Percentiles rank a stretch among this genome's conserved stretches.
Evolutionary conservation across 2,113 vertebrate genomes (phyloP).

Genomic region (Chlorocebus sabaeus): DNA sequence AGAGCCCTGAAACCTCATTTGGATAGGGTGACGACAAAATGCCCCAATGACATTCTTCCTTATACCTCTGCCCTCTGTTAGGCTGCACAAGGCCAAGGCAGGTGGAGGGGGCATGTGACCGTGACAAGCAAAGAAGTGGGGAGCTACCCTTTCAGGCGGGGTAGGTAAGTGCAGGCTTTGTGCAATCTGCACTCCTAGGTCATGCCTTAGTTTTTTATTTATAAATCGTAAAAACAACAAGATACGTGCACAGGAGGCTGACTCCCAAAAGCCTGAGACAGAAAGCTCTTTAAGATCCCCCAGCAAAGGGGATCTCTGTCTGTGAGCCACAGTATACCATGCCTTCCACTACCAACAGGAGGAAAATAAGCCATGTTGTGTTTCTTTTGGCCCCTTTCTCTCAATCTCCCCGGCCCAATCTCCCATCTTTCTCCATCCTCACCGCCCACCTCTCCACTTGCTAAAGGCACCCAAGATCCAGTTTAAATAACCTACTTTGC

Average conservation of each 20-base stretch:
- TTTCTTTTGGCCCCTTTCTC: background rate
- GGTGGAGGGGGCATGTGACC: rapidly evolving
- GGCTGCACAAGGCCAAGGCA: background rate
- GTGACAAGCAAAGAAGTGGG: background rate
- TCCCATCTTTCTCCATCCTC: background rate
- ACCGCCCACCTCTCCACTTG: conserved; percentile 25
- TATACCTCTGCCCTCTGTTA: background rate
- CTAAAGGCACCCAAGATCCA: conserved; percentile 27
- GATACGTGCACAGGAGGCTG: background rate
- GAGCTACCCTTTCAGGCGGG: background rate
- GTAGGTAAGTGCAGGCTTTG: background rate
- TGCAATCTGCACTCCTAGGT: background rate
- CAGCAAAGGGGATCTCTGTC: background rate
- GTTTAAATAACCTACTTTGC: conserved; percentile 56
- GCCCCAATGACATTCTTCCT: background rate
- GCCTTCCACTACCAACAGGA: no score
- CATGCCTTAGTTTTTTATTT: background rate
- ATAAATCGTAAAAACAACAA: background rate
- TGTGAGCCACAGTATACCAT: background rate
- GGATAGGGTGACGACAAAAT: background rate
- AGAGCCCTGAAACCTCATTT: background rate
- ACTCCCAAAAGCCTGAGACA: background rate
- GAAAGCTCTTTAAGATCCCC: background rate
- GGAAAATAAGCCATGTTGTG: rapidly evolving
- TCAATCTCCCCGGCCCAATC: background rate